Base-by-base conservation (phyloP, 2,797 vertebrate species). In the Coendou prehensilis region DNA sequence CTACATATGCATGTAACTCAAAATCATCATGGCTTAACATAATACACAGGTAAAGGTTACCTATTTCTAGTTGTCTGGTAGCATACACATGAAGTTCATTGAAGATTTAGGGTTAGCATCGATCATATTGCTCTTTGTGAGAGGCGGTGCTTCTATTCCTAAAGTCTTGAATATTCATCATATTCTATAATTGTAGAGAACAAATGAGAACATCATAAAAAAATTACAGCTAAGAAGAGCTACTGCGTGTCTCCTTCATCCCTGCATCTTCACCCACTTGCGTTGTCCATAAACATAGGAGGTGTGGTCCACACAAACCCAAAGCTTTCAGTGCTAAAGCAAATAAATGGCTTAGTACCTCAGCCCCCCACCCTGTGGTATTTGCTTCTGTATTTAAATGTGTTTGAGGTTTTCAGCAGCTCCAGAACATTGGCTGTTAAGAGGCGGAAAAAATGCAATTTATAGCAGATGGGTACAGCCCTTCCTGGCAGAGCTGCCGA, bases 391-490 rank as follows among this genome's bases (percentile, higher is more conserved):
- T 73, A 91, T 94, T 96, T 89, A 90, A 97, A 86, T 47, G 67
- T 82, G 71, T 82, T 95, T 94, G 96, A 97, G 95, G 87, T 93
- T 98, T 97, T 95, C 95, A 94, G 8, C 97, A 97, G 97, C 97
- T 78, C 83, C 97, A 95, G 97, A 98, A 98, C 98, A 97, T 87
- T 97, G 97, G 95, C 97, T 98, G 97, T 98, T 98, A 98, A 98
- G 97, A 98, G 97, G 97, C 85, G 30, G 98, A 98, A 98, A 97
- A 96, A 98, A 30, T 96, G 97, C 97, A 96, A 93, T 98, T 98
- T 98, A 89, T 97, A 97, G 97, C 98, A 98, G 97, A 98, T 98
- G 98, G 97, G 97, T 96, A 96, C 97, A 97, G 98, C 97, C 96
- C 45, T 80, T 95, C 96, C 96, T 97, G 97, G 97, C 97, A 93